These are phyloP conservation scores for Lissonota sp. DNA, from an alignment of 2,888 invertebrate species.

Conservation along the genomic window DNA sequence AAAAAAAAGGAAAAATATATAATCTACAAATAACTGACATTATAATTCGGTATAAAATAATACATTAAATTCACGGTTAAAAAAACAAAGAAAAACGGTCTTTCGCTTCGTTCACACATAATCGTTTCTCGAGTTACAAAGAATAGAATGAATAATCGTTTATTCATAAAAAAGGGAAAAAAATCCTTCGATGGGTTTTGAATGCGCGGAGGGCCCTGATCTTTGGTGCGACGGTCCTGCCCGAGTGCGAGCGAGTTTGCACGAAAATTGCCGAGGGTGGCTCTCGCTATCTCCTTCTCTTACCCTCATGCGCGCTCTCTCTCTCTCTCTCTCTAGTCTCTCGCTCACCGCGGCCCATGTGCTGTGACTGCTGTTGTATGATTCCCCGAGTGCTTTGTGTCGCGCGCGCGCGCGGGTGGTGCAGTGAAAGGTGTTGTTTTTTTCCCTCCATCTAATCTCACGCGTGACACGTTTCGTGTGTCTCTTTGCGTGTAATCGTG, in stretches of 20 bases:
- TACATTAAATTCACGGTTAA: too few relatives aligned
- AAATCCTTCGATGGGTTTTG: background rate
- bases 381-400: constrained; percentile 68
- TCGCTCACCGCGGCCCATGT: constrained; percentile 58
- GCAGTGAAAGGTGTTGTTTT: constrained; percentile 64
- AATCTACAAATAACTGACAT: too few relatives aligned
- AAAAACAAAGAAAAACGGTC: too few relatives aligned
- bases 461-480: background rate
- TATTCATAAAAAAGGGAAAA: too few relatives aligned
- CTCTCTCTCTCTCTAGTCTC: background rate
- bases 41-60: too few relatives aligned
- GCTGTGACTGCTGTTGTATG: constrained; percentile 62
- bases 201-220: background rate
- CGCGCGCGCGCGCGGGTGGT: constrained; percentile 63
- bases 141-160: too few relatives aligned
- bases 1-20: too few relatives aligned
- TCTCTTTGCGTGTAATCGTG: background rate
- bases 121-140: too few relatives aligned
- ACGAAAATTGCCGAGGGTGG: constrained; percentile 45
- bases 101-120: too few relatives aligned
- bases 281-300: background rate
- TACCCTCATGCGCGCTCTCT: constrained; percentile 1
- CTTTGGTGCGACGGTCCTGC: constrained; percentile 40
- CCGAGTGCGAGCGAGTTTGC: constrained; percentile 39
- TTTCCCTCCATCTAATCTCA: background rate